Percentiles rank a stretch among this genome's conserved stretches.
Evolutionary conservation across 1,140 invertebrate genomes (phyloP).

Genomic region (Drosophila tristis): DNA sequence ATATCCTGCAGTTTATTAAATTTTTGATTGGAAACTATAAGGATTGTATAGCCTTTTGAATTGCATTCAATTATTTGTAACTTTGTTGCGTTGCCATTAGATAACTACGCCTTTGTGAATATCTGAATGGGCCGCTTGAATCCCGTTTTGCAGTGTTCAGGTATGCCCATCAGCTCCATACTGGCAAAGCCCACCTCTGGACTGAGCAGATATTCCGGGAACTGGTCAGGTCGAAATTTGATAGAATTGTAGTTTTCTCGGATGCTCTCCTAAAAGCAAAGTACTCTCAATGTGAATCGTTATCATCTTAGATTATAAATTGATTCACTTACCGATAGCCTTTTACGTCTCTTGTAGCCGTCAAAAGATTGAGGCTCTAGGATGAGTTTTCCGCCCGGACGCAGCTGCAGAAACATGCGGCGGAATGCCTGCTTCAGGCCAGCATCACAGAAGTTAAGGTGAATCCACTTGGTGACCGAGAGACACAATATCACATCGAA

Average conservation of each 20-base stretch:
- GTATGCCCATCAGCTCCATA: slow-evolving; percentile 92
- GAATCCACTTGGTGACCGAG: slow-evolving; percentile 99
- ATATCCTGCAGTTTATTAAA: slow-evolving; percentile 1
- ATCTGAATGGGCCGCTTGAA: slow-evolving; percentile 95
- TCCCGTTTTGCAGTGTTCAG: slow-evolving; percentile 92
- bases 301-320: slow-evolving; percentile 84
- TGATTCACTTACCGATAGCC: slow-evolving; percentile 87
- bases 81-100: no score
- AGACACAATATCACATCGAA: slow-evolving; percentile 97
- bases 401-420: slow-evolving; percentile 94
- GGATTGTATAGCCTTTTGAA: background rate
- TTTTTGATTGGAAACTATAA: background rate
- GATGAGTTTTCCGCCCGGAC: slow-evolving; percentile 94
- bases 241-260: slow-evolving; percentile 93
- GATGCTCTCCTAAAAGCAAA: slow-evolving; percentile 85
- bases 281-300: background rate
- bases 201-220: slow-evolving; percentile 94
- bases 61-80: background rate
- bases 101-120: slow-evolving; percentile 85
- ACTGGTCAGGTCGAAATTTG: slow-evolving; percentile 93
- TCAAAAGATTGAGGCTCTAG: slow-evolving; percentile 97
- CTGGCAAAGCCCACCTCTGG: slow-evolving; percentile 94
- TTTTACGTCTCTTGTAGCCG: slow-evolving; percentile 94
- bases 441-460: slow-evolving; percentile 98
- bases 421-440: slow-evolving; percentile 96